Conservation (phyloP, 2,888 invertebrate species). For the Chloromyia formosa region DNA sequence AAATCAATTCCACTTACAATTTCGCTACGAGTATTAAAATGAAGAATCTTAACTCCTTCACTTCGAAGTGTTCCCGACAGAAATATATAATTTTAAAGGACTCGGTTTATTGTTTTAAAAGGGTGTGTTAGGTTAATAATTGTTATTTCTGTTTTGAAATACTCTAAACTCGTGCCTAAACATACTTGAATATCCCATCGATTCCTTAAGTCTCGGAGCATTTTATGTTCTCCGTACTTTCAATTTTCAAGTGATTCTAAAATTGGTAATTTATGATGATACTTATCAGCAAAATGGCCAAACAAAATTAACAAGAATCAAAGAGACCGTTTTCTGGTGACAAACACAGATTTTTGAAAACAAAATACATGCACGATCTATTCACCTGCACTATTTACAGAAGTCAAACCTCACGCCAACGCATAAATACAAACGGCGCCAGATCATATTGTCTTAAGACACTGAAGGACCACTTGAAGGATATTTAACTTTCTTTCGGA, state of each 20-base stretch:
- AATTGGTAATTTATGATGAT: conserved; percentile 22
- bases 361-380: neutral
- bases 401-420: conserved; percentile 43
- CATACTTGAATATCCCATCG: too few relatives aligned
- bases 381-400: conserved; percentile 47
- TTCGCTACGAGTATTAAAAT: too few relatives aligned
- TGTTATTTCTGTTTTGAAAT: too few relatives aligned
- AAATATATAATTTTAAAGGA: too few relatives aligned
- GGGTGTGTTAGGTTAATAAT: too few relatives aligned
- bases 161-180: too few relatives aligned
- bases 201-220: too few relatives aligned
- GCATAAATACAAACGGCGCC: conserved; percentile 45
- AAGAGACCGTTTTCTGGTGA: conserved; percentile 29
- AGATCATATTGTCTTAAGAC: conserved; percentile 46
- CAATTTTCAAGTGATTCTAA: conserved; percentile 3
- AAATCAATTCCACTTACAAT: too few relatives aligned
- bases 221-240: neutral
- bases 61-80: too few relatives aligned
- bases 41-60: too few relatives aligned
- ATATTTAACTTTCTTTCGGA: conserved; percentile 47
- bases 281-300: conserved; percentile 37
- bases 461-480: conserved; percentile 23
- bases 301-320: conserved; percentile 30
- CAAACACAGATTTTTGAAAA: conserved; percentile 3
- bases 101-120: too few relatives aligned